These are phyloP conservation scores for Anthonomus grandis DNA, from an alignment of 1,140 invertebrate genomes.

Conservation along the genomic window DNA sequence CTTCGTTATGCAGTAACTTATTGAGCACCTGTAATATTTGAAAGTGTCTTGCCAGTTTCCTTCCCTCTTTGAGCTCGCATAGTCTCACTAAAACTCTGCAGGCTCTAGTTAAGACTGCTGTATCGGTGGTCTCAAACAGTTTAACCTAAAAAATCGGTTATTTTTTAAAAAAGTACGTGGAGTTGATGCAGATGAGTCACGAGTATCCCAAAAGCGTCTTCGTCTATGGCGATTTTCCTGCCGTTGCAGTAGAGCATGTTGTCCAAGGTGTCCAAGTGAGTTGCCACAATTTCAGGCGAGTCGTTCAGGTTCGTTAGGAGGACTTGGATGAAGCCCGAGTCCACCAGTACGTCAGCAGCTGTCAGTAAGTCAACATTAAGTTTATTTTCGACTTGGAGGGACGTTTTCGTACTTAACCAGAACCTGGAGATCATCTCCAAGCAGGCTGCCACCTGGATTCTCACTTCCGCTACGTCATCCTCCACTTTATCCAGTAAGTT, in stretches of 20 bases:
- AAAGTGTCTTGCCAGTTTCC: conserved; percentile 32
- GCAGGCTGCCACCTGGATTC: conserved; percentile 33
- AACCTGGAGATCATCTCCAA: conserved; percentile 32
- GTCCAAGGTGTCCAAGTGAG: conserved; percentile 36
- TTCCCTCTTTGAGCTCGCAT: conserved; percentile 30
- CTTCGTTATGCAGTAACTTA: conserved; percentile 35
- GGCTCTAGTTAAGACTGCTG: conserved; percentile 23
- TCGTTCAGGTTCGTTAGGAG: conserved; percentile 31
- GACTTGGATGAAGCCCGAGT: conserved; percentile 34
- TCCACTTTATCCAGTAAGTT: conserved; percentile 33
- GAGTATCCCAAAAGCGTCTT: conserved; percentile 32
- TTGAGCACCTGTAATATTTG: conserved; percentile 33
- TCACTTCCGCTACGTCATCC: conserved; percentile 27
- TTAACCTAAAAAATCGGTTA: conserved; percentile 24
- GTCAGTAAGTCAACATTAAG: not conserved
- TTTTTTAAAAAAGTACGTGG: too few species aligned
- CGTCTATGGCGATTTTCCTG: conserved; percentile 34
- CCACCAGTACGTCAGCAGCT: conserved; percentile 39
- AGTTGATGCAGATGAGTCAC: conserved; percentile 11
- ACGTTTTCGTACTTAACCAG: conserved; percentile 29
- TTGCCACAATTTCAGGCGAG: conserved; percentile 22
- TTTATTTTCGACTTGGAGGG: not conserved
- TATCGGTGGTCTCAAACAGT: conserved; percentile 26
- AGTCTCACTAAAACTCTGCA: conserved; percentile 29
- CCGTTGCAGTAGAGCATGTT: conserved; percentile 36